Evolutionary conservation across 2,113 vertebrate genomes (phyloP), one percentile per base, ranked within the genome.

Genomic region (Anolis sagrei): DNA sequence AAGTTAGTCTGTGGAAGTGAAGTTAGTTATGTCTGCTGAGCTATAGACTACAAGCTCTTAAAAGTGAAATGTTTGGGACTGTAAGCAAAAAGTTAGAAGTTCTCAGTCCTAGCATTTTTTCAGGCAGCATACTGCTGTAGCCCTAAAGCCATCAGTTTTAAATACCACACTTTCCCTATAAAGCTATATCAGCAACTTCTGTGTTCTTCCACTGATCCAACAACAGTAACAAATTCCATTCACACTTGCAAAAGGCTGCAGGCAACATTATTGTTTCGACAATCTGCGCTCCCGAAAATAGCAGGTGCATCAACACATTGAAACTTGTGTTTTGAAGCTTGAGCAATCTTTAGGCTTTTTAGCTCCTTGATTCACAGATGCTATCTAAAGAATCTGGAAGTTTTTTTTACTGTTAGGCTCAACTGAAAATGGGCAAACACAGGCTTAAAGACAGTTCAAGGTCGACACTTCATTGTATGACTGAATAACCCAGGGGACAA

Each of bases 251-350:
- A 74, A 74, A 92, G 92, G 87, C 82, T 89, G 89, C 88, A 87
- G 88, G 89, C 81, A 85, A 83, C 27, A 48, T 78, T 73, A 64
- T 82, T 92, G 81, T 90, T 90, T 74, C 84, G 73, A 32, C 92
- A 86, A 76, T 4, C 82, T 88, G 86, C 74, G 79, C 87, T 88
- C 84, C 92, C 81, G 69, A 91, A 91, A 90, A 92, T 84, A 93
- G 86, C 84, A 88, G 75, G 81, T 83, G 48, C 64, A 79, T 72
- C 78, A 61, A 76, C 3, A 62, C 44, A 5, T 76, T 82, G 49
- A 79, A 89, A 76, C 85, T 54, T 72, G 76, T 6, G 29, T 87
- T 83, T 90, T 61, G 32, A 86, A 89, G 88, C 64, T 76, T 91
- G 62, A 68, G 25, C 21, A 74, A 29, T 0, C 0, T 82, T 89